Evolutionary conservation across 2,888 invertebrate genomes (phyloP), one percentile per base, ranked within the genome.

Genomic region (Hirtodrosophila duncani): DNA sequence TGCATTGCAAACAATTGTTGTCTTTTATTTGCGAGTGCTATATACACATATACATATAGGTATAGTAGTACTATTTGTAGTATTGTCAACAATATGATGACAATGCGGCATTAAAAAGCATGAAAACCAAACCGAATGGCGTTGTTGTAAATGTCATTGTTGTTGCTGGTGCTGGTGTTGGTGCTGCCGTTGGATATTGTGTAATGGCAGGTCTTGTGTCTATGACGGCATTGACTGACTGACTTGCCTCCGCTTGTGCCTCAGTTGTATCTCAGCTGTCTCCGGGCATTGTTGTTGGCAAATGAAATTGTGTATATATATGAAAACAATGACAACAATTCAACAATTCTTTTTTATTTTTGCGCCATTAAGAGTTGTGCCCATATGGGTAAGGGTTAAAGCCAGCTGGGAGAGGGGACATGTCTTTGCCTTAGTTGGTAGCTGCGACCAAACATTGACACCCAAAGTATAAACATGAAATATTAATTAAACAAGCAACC

Each of bases 71-170:
- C n/a, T n/a, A n/a, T n/a, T n/a, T n/a, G n/a, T n/a, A n/a, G n/a
- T n/a, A 46, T 42, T 63, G 64, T 59, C 34, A 41, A 41, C 31
- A 72, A 79, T 75, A 65, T 62, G 80, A 79, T 71, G 80, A 79
- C 80, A 71, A 71, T 70, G 77, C 75, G 59, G 53, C 68, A 71
- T 67, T 71, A 63, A 67, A 59, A 59, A 55, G 60, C 70, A 69
- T 74, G 59, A 74, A 78, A 69, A 63, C 43, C 56, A 53, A 58
- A 48, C 43, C 67, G 27, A 43, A 31, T 29, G 39, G 26, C 44
- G n/a, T 39, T 17, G 16, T 24, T 43, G 53, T 44, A 23, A 48
- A 36, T 27, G 44, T 31, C 34, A 31, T 18, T 27, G 44, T 17
- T 46, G 43, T 13, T 43, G 41, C 10, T 46, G 45, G 5, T 31